phyloP scores from a whole-genome alignment of 2,888 invertebrate genomes.

The Hyposoter didymator region DNA sequence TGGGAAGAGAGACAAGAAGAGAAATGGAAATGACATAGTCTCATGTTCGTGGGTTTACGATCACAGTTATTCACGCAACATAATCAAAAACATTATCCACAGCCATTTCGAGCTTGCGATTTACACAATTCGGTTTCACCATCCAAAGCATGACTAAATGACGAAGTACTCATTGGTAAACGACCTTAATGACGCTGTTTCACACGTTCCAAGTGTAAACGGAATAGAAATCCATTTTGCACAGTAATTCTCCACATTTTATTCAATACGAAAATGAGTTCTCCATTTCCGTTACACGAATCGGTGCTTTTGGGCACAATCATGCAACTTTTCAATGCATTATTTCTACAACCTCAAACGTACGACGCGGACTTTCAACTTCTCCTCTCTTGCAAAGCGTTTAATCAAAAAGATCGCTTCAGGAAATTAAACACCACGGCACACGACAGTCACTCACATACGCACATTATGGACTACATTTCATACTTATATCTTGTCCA shows the following conservation, averaged over 20 bases:
- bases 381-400: neutral
- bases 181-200: neutral
- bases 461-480: neutral
- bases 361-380: constrained; percentile 9
- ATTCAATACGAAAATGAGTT: constrained; percentile 30
- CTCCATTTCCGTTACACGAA: constrained; percentile 41
- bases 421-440: constrained; percentile 13
- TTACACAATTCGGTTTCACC: constrained; percentile 49
- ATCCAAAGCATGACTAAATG: constrained; percentile 14
- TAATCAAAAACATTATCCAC: constrained; percentile 53
- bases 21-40: constrained; percentile 33
- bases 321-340: constrained; percentile 20
- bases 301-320: constrained; percentile 14
- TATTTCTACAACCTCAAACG: neutral
- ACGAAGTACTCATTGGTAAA: constrained; percentile 17
- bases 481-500: constrained; percentile 26
- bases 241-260: constrained; percentile 24
- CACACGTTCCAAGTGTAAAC: neutral
- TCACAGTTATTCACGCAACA: constrained; percentile 47
- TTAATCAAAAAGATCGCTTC: constrained; percentile 33
- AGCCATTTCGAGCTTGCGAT: constrained; percentile 32
- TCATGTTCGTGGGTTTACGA: constrained; percentile 45
- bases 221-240: constrained; percentile 4
- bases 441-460: neutral
- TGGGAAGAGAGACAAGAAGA: constrained; percentile 24